Evolutionary conservation across 2,888 invertebrate species (phyloP), one percentile per base, ranked within the genome.

Genomic region (Phania funesta): DNA sequence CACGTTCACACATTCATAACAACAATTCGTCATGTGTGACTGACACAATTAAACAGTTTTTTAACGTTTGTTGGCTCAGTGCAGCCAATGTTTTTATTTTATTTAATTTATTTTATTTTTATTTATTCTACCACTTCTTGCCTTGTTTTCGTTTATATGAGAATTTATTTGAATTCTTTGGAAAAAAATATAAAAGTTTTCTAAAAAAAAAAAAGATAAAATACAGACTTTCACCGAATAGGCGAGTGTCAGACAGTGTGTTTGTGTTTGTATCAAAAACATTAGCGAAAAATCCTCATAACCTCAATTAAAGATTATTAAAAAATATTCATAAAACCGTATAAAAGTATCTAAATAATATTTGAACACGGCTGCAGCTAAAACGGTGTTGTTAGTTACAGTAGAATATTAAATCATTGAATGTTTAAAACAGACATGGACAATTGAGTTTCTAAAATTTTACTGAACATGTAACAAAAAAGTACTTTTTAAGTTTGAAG

Each of bases 11-110:
- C 50, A 20, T 18, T 35, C n/a, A 64, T 32, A n/a, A 48, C 18
- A 8, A 29, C 18, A 48, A 24, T 29, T 20, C 20, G 7, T 4
- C 13, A 7, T 56, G 44, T 35, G 8, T 54, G 64, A 32, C 65
- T 68, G 68, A 62, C 76, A 60, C 76, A 68, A 76, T 68, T 68
- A 62, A 68, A 76, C 32, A 60, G 60, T 76, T n/a, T n/a, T n/a
- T 44, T 41, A 44, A 44, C 24, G 29, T 50, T 60, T 60, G 32
- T 24, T 68, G 50, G 35, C 44, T 62, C 52, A 67, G 60, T 50
- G 58, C 76, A 52, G 76, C 44, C 76, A 68, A 60, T 22, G 20
- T 50, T 38, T 50, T 5, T 16, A 65, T 20, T 18, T 32, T 22
- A n/a, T 41, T 9, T 52, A n/a, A 13, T 35, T 20, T 38, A 32